Percentiles rank a stretch among this genome's conserved stretches.
Conservation (phyloP, 2,113 vertebrate genomes). For the Aphelocoma coerulescens region DNA sequence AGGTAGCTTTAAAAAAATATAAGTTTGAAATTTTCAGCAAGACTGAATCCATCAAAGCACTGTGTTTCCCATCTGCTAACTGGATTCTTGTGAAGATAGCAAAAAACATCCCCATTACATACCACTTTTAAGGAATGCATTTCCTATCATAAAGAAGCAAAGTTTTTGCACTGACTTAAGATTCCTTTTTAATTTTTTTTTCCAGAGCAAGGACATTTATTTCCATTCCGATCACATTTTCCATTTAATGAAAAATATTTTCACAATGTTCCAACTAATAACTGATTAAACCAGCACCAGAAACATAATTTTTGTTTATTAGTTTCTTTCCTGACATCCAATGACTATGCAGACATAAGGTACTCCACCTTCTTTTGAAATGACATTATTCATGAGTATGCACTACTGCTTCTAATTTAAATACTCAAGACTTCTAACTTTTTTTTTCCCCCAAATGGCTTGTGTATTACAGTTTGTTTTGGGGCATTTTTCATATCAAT, state of each 20-base stretch:
- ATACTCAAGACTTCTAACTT: not conserved
- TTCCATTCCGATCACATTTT: not conserved
- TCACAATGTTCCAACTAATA: not conserved
- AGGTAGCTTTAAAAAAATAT: not conserved
- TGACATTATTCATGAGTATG: not conserved
- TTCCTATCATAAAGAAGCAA: not conserved
- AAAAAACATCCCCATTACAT: not conserved
- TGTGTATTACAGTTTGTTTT: constrained; percentile 5
- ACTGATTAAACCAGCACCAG: not conserved
- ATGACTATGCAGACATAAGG: not conserved
- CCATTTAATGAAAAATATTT: not conserved
- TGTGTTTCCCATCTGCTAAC: not conserved
- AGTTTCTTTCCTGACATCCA: not conserved
- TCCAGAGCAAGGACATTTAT: not conserved
- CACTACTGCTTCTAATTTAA: not conserved
- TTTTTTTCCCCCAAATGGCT: not conserved
- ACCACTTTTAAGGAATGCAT: not conserved
- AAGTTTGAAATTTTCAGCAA: not conserved
- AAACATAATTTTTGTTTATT: not conserved
- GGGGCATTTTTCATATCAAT: constrained; percentile 16
- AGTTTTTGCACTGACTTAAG: not conserved
- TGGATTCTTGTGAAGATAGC: not conserved
- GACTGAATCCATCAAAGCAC: not conserved
- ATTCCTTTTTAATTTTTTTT: not conserved
- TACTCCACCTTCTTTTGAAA: not conserved